Evolutionary conservation across 2,797 vertebrate species (phyloP).

Genomic region (Pipistrellus pygmaeus): DNA sequence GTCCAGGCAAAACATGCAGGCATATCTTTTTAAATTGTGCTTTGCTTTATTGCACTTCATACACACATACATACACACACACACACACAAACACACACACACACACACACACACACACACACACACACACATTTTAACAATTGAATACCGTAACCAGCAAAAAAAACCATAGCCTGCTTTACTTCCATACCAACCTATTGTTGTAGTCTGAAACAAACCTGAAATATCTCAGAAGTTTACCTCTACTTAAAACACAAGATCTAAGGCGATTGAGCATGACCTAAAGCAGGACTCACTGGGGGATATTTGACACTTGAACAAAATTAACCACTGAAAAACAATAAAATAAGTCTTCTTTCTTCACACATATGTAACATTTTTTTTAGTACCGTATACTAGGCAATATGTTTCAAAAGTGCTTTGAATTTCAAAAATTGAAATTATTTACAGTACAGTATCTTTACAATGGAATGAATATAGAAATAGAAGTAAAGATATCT

Average conservation of each 20-base stretch:
- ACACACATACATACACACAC: too few relatives aligned
- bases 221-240: background rate
- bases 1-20: background rate
- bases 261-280: background rate
- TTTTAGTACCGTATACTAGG: background rate
- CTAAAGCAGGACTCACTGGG: background rate
- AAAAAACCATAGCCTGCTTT: background rate
- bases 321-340: background rate
- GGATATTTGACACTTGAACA: background rate
- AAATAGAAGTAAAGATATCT: background rate
- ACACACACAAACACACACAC: too few relatives aligned
- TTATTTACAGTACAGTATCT: background rate
- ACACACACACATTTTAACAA: too few relatives aligned
- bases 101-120: too few relatives aligned
- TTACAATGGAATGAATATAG: slow-evolving; percentile 32
- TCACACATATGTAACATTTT: background rate
- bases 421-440: background rate
- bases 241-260: background rate
- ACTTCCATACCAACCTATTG: background rate
- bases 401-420: background rate
- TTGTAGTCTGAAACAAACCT: background rate
- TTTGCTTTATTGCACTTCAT: background rate
- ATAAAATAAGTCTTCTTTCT: background rate
- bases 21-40: background rate
- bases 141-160: too few relatives aligned